Evolutionary conservation across 2,113 vertebrate genomes (phyloP).

Genomic region (Sylvilagus bachmani): DNA sequence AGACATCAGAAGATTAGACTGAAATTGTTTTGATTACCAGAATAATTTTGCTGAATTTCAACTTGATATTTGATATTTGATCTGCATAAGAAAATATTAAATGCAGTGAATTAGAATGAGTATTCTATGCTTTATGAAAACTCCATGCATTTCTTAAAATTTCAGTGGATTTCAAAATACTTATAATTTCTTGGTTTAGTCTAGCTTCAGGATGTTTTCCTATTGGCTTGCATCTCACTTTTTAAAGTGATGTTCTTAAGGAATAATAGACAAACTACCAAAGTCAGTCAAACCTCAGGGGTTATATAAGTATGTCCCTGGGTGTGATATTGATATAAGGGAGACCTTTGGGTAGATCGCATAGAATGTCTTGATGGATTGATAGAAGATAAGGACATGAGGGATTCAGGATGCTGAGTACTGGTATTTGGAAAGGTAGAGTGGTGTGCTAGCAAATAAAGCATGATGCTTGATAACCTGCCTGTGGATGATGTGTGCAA

Average conservation of each 20-base stretch:
- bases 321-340: accelerated
- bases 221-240: neutral
- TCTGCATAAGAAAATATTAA: neutral
- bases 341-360: neutral
- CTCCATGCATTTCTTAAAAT: neutral
- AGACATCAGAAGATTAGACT: neutral
- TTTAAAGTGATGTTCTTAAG: neutral
- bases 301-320: neutral
- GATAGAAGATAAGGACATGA: neutral
- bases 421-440: neutral
- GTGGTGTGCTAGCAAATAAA: neutral
- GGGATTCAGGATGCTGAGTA: neutral
- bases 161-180: neutral
- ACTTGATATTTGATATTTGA: neutral
- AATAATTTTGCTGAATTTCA: neutral
- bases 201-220: neutral
- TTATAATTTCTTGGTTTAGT: neutral
- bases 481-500: neutral
- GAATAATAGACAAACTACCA: neutral
- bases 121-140: neutral
- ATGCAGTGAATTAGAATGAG: neutral
- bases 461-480: neutral
- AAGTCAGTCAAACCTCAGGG: neutral
- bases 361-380: neutral
- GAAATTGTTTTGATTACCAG: neutral